Percentiles rank a stretch among this genome's conserved stretches.
These are phyloP conservation scores for Camponotus vicinus DNA, from an alignment of 1,140 invertebrate species.

Conservation along the genomic window DNA sequence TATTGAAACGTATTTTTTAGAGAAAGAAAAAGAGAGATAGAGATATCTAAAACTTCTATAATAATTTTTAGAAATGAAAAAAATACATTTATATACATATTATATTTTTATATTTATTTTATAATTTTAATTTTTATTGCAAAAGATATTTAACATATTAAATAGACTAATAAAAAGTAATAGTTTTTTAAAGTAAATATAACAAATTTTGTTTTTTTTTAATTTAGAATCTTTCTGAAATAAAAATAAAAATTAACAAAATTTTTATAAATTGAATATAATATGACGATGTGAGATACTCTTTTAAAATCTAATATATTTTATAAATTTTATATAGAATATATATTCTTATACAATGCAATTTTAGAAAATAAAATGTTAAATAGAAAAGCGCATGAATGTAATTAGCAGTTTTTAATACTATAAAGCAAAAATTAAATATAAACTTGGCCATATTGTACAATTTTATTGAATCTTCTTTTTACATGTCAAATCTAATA, in stretches of 20 bases:
- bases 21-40: too few species aligned
- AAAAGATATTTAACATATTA: background rate
- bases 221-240: background rate
- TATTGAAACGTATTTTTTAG: too few species aligned
- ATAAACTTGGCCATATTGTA: background rate
- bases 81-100: too few species aligned
- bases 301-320: background rate
- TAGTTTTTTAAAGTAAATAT: background rate
- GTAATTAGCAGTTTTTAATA: slow-evolving; percentile 3
- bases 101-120: too few species aligned
- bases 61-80: background rate
- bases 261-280: background rate
- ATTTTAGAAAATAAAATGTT: background rate
- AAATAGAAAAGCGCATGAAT: background rate
- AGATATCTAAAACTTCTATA: too few species aligned
- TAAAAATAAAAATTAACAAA: background rate
- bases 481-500: too few species aligned
- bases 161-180: background rate
- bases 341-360: background rate
- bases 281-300: background rate
- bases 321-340: background rate
- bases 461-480: slow-evolving; percentile 1
- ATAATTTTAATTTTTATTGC: background rate
- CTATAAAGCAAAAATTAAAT: background rate
- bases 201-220: background rate